Conservation (phyloP, 2,888 invertebrate genomes). For the Oscheius onirici region DNA sequence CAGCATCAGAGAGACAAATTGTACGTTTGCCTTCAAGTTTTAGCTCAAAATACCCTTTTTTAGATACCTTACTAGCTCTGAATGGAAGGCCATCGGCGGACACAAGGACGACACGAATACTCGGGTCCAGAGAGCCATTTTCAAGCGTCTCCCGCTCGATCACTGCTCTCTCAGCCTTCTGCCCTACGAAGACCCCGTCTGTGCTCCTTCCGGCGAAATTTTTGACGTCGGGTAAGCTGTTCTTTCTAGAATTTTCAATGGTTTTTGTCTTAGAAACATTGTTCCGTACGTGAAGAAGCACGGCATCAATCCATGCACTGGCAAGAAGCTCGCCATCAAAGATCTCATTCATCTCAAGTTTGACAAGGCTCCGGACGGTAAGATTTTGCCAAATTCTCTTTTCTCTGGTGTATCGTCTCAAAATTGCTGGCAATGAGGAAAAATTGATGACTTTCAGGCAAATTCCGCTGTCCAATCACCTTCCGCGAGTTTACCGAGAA, state of each 20-base stretch:
- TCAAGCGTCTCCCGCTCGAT: conserved; percentile 86
- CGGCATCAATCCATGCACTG: conserved; percentile 92
- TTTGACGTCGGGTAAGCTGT: conserved; percentile 82
- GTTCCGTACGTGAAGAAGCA: conserved; percentile 77
- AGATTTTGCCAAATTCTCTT: neutral
- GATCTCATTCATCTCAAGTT: conserved; percentile 86
- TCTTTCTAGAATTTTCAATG: neutral
- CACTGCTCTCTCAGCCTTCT: conserved; percentile 82
- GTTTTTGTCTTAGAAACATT: conserved; percentile 56
- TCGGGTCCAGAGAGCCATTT: conserved; percentile 76
- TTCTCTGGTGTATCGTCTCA: no score
- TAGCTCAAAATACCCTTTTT: neutral
- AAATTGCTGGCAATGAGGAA: no score
- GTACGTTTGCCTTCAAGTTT: conserved; percentile 36
- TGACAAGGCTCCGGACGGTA: conserved; percentile 82
- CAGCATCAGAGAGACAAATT: conserved; percentile 71
- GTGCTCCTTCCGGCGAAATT: conserved; percentile 88
- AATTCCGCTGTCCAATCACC: conserved; percentile 71
- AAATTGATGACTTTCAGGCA: conserved; percentile 45
- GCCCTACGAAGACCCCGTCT: conserved; percentile 90
- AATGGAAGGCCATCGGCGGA: conserved; percentile 71
- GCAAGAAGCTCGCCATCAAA: conserved; percentile 86
- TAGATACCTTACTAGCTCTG: conserved; percentile 68
- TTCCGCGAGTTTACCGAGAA: conserved; percentile 84
- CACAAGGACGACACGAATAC: conserved; percentile 70